Evolutionary conservation across 2,888 invertebrate genomes (phyloP).

Genomic region (Barypeithes pellucidus): DNA sequence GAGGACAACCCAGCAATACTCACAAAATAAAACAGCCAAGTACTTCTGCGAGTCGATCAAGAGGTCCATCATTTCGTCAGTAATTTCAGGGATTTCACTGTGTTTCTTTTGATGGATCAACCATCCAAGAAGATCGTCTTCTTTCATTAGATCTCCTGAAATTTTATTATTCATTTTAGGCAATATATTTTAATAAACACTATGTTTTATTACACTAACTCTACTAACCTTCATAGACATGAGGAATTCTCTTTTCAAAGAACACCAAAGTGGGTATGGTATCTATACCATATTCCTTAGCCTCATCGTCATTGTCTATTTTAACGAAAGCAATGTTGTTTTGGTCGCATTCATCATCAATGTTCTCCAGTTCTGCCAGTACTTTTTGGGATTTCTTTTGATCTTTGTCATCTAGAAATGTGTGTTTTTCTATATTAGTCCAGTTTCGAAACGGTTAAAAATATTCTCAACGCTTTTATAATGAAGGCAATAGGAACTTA

Average conservation of each 20-base stretch:
- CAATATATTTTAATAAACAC: neutral
- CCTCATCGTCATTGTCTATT: conserved; percentile 90
- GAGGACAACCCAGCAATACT: conserved; percentile 69
- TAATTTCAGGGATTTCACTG: conserved; percentile 92
- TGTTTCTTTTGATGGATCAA: conserved; percentile 91
- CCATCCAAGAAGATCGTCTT: conserved; percentile 93
- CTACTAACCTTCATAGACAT: conserved; percentile 74
- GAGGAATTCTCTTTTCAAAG: conserved; percentile 78
- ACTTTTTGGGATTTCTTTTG: conserved; percentile 93
- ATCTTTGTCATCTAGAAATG: conserved; percentile 85
- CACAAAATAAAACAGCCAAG: conserved; percentile 93
- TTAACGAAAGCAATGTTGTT: conserved; percentile 94
- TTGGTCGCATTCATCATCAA: conserved; percentile 94
- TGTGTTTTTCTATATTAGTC: too few relatives aligned
- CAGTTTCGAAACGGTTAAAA: too few relatives aligned
- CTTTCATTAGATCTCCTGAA: conserved; percentile 81
- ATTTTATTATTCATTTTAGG: neutral
- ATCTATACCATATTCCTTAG: conserved; percentile 92
- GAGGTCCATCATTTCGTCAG: conserved; percentile 95
- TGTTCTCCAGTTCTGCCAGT: conserved; percentile 88
- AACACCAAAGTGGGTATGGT: conserved; percentile 86
- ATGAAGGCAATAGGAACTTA: conserved; percentile 75
- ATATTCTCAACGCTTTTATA: too few relatives aligned
- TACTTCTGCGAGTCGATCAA: conserved; percentile 86
- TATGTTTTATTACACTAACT: neutral